These are phyloP conservation scores for Eumacrocentrus americanus DNA, from an alignment of 2,888 invertebrate species.

Conservation along the genomic window DNA sequence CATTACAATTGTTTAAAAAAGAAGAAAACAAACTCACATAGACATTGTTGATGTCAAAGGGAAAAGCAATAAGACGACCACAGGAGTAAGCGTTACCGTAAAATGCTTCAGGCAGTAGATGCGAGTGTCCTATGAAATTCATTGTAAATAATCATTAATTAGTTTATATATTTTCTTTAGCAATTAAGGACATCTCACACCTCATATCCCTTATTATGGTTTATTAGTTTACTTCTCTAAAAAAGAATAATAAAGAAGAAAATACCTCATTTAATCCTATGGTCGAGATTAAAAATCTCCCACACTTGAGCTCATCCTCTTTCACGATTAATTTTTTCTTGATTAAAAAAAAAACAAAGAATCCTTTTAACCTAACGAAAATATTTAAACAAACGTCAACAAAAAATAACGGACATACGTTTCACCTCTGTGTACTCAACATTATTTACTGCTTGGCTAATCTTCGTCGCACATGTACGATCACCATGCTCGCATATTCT, in stretches of 20 bases:
- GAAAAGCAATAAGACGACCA: constrained; percentile 10
- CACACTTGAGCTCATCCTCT: too few relatives aligned
- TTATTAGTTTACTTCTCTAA: too few relatives aligned
- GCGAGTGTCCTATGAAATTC: constrained; percentile 46
- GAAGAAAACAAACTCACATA: constrained; percentile 4
- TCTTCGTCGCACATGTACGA: constrained; percentile 29
- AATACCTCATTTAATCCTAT: too few relatives aligned
- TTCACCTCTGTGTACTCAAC: constrained; percentile 36
- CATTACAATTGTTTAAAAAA: constrained; percentile 7
- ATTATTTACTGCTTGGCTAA: constrained; percentile 18
- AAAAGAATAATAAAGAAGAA: too few relatives aligned
- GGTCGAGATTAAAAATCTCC: too few relatives aligned
- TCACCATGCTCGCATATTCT: constrained; percentile 17
- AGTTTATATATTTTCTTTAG: too few relatives aligned
- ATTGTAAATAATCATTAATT: constrained; percentile 28
- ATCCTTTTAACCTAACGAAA: constrained; percentile 30
- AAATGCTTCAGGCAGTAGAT: constrained; percentile 46
- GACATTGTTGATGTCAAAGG: constrained; percentile 12
- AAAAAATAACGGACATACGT: constrained; percentile 44
- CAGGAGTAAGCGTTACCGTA: constrained; percentile 16
- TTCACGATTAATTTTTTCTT: too few relatives aligned
- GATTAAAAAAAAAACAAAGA: constrained; percentile 14
- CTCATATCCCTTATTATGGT: too few relatives aligned
- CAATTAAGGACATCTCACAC: too few relatives aligned
- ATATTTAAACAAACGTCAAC: constrained; percentile 53